Base-by-base conservation (phyloP, 2,113 vertebrate species). In the Empidonax traillii region DNA sequence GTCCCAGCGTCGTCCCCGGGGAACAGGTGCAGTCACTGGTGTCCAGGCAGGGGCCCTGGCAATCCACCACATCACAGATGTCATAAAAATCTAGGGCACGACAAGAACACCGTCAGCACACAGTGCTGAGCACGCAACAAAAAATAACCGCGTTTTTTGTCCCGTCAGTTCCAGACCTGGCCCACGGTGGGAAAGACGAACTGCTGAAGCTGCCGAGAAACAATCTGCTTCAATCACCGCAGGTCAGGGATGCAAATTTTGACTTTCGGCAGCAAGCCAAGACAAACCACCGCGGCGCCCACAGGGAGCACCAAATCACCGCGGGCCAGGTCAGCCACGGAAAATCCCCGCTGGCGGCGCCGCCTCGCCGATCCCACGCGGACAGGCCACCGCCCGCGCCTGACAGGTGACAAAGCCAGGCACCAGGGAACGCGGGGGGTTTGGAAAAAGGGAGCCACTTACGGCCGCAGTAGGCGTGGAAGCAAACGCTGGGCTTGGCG, bases 401-500 rank as follows among this genome's bases (percentile, higher is more conserved):
- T 23, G 6, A n/a, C 31, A 55, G 0, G 62, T 7, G 35, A 78
- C 27, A 43, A 72, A 59, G 47, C 23, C 80, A 21, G 67, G 55
- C 37, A 1, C 37, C 51, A 0, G 23, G 52, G 21, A 44, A 49
- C 5, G 0, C 0, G 13, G 22, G 7, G 10, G 49, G 5, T 17
- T 14, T 9, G 68, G 37, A 51, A 4, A 4, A 6, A 49, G 59
- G 51, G 51, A 28, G 51, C 51, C 15, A 52, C 99, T 99, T 95
- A 99, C 99, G 98, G 6, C 99, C 99, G 24, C 99, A 99, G 97
- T 99, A 99, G 13, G 98, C 99, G 0, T 99, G 99, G 97, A 99
- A 99, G 95, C 99, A 99, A 83, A 99, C 98, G 0, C 98, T 98
- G 43, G 99, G 99, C 87, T 97, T 98, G 49, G 96, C 96, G 46